Base-by-base conservation (phyloP, 2,113 vertebrate genomes). In the Agapornis roseicollis region DNA sequence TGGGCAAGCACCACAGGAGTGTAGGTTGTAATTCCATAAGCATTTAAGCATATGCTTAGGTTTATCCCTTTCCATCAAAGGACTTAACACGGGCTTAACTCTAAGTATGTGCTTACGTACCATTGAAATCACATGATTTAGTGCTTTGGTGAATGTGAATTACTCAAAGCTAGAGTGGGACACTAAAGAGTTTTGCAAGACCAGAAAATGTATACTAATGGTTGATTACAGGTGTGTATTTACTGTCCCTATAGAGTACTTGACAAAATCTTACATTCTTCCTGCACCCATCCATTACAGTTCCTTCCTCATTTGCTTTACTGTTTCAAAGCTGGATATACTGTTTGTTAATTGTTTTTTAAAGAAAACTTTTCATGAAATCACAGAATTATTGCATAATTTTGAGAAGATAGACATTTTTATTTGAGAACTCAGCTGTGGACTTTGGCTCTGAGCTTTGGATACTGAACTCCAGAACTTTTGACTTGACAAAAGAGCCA, bases 41-140 rank as follows among this genome's bases (percentile, higher is more conserved):
- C 68, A 13, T 83, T 96, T 91, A 77, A 85, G 60, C 79, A 64
- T 39, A 29, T 61, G 52, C 58, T 70, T n/a, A 80, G 77, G 13
- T 88, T 90, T 66, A 93, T 93, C 79, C 91, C 42, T 94, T 89
- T 80, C 85, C 76, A 94, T 80, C 37, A 25, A 70, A 85, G 80
- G 87, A 82, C 71, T 96, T 94, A 80, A 80, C 0, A 13, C 11
- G 47, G 78, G 84, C 73, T 94, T 93, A 94, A 65, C 55, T 85
- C 84, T 82, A 93, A 87, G 61, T 81, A 74, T 42, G 82, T 91
- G 88, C 80, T 90, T 81, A 78, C 35, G 64, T 74, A 80, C 89
- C 58, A n/a, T 50, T 47, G 90, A 86, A 93, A 88, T 96, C 53
- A 71, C 74, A 60, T 7, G 9, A 72, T 53, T 53, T 60, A 68